phyloP scores from a whole-genome alignment of 2,797 vertebrate genomes.

The Chrosomus eos region DNA sequence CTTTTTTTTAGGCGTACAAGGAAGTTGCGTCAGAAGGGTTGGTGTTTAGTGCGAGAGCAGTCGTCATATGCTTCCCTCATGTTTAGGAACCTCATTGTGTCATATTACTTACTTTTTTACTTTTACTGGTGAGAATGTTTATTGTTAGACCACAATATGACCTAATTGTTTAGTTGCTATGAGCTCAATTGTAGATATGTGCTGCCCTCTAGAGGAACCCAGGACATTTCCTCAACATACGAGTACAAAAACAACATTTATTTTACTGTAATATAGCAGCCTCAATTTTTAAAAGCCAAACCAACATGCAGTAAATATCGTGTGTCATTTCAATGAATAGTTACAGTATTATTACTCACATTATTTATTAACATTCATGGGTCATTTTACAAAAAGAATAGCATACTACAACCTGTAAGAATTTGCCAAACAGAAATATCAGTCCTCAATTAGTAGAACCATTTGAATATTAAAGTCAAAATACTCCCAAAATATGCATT shows the following conservation, averaged over 20 bases:
- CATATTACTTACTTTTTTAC: neutral
- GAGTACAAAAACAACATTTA: neutral
- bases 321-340: neutral
- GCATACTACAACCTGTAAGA: neutral
- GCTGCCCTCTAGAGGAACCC: conserved; percentile 29
- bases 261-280: neutral
- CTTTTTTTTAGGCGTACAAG: neutral
- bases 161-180: neutral
- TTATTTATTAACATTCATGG: conserved; percentile 40
- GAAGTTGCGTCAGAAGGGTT: conserved; percentile 22
- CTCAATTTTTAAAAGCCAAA: neutral
- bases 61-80: conserved; percentile 22
- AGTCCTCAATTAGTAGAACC: neutral
- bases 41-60: neutral
- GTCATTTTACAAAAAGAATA: conserved; percentile 25
- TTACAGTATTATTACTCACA: neutral
- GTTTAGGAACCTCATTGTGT: neutral
- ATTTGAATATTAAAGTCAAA: neutral
- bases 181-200: neutral
- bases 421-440: neutral
- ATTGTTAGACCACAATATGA: neutral
- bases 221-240: neutral
- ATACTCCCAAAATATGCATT: neutral
- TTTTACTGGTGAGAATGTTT: neutral
- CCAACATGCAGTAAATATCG: neutral